phyloP scores from a whole-genome alignment of 2,113 vertebrate genomes.

The Mola mola region DNA sequence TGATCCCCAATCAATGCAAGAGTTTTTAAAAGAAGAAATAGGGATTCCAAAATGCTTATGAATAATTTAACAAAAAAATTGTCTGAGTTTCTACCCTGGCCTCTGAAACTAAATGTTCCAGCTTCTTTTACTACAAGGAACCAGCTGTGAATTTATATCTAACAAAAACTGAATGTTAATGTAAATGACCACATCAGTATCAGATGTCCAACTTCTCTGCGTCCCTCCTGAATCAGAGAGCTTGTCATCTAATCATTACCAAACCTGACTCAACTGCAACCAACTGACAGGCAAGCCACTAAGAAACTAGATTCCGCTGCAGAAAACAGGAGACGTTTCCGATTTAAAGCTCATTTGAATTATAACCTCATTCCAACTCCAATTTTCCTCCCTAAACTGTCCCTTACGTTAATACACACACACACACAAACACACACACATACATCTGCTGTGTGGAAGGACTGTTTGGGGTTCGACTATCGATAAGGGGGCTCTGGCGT shows the following conservation, averaged over 20 bases:
- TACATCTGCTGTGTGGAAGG: constrained; percentile 59
- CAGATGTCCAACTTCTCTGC: background rate
- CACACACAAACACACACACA: constrained; percentile 34
- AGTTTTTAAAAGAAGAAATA: too few species aligned
- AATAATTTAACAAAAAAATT: too few species aligned
- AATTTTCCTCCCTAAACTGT: constrained; percentile 40
- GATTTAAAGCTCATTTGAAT: constrained; percentile 43
- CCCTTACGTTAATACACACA: constrained; percentile 49
- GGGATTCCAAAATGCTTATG: too few species aligned
- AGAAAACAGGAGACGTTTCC: constrained; percentile 30
- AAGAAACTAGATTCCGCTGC: constrained; percentile 13
- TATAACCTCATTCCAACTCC: constrained; percentile 35
- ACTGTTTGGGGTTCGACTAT: constrained; percentile 69
- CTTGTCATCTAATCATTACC: background rate
- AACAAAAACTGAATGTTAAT: constrained; percentile 32
- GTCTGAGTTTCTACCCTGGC: background rate
- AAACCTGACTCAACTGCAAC: constrained; percentile 1
- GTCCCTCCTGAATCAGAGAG: constrained; percentile 10
- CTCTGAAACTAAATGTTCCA: background rate
- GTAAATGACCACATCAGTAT: constrained; percentile 5
- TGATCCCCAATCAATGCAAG: too few species aligned
- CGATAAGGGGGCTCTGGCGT: constrained; percentile 84
- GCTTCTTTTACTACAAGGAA: constrained; percentile 21
- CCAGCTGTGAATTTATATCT: constrained; percentile 25
- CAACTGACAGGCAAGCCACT: background rate